Evolutionary conservation across 2,888 invertebrate genomes (phyloP).

Genomic region (Drosophila prostipennis): DNA sequence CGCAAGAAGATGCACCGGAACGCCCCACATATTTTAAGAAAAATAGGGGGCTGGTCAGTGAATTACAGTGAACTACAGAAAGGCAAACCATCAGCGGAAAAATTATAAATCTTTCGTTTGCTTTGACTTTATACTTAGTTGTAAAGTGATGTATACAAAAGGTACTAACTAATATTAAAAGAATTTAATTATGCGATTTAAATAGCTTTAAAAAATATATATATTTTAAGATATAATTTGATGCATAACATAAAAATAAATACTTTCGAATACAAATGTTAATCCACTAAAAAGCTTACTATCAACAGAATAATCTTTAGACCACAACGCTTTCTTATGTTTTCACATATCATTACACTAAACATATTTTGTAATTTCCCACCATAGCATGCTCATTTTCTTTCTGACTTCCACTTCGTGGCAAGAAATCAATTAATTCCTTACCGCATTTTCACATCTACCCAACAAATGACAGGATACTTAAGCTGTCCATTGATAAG

Average conservation of each 20-base stretch:
- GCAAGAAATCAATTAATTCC: not conserved
- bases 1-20: slow-evolving; percentile 35
- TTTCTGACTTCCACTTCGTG: not conserved
- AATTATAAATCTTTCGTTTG: not conserved
- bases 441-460: not conserved
- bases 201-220: no score
- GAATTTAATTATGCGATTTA: no score
- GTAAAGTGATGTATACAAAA: no score
- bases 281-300: no score
- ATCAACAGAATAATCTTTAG: no score
- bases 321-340: no score
- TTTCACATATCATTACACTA: no score
- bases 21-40: not conserved
- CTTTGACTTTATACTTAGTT: no score
- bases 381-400: not conserved
- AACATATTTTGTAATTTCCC: not conserved
- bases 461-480: not conserved
- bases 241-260: no score
- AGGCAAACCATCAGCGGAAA: not conserved
- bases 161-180: no score
- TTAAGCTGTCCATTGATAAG: not conserved
- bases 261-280: no score
- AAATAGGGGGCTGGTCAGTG: not conserved
- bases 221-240: no score
- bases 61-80: slow-evolving; percentile 6